phyloP scores from a whole-genome alignment of 2,113 vertebrate genomes.

The Amphiprion percula region DNA sequence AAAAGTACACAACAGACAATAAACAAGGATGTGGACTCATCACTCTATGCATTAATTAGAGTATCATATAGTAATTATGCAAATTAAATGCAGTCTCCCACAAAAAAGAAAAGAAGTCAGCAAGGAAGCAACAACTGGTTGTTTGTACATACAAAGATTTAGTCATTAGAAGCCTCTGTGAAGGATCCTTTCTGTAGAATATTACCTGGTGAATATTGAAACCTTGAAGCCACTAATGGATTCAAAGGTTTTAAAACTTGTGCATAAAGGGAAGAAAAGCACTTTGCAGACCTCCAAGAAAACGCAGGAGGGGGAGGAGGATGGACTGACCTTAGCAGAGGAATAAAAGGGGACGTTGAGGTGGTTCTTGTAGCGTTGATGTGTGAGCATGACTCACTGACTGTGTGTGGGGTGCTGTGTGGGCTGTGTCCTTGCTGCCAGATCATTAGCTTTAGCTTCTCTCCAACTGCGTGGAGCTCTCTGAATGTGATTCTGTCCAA shows the following conservation, averaged over 20 bases:
- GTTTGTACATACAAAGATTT: slow-evolving; percentile 4
- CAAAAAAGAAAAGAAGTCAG: slow-evolving; percentile 1
- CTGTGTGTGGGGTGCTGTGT: slow-evolving; percentile 55
- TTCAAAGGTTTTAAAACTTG: slow-evolving; percentile 38
- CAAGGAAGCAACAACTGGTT: slow-evolving; percentile 18
- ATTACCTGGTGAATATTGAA: slow-evolving; percentile 32
- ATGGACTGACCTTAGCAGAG: slow-evolving; percentile 46
- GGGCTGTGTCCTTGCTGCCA: slow-evolving; percentile 70
- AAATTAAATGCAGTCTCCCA: slow-evolving; percentile 42
- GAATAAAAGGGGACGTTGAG: slow-evolving; percentile 46
- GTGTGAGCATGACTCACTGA: slow-evolving; percentile 75
- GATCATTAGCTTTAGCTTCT: slow-evolving; percentile 80
- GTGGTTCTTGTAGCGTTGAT: slow-evolving; percentile 62
- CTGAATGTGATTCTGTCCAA: slow-evolving; percentile 83
- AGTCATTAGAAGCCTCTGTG: slow-evolving; percentile 11
- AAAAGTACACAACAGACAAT: neutral
- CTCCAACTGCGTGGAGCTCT: slow-evolving; percentile 74
- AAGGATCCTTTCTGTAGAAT: slow-evolving; percentile 11
- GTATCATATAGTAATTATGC: slow-evolving; percentile 52
- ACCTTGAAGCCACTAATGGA: slow-evolving; percentile 34
- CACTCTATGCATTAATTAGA: slow-evolving; percentile 37
- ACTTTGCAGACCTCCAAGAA: slow-evolving; percentile 61
- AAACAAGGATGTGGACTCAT: neutral
- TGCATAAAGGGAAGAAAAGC: slow-evolving; percentile 52
- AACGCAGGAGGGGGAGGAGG: slow-evolving; percentile 33